Conservation (phyloP, 2,113 vertebrate species). For the Ophiodon elongatus region DNA sequence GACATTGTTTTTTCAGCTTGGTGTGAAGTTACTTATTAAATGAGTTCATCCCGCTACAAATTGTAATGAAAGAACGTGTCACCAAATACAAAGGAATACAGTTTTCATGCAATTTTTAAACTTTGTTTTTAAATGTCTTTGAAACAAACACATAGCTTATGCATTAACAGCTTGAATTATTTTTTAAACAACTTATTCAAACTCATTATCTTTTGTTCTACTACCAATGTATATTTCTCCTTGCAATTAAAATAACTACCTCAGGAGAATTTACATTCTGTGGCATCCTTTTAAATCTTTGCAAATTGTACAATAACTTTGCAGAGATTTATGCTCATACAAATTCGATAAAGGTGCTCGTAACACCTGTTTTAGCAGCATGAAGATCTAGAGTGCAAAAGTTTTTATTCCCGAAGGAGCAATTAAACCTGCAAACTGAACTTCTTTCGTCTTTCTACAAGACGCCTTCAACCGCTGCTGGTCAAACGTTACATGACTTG, state of each 20-base stretch:
- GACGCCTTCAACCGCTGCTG: no score
- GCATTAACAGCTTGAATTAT: background rate
- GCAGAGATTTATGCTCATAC: background rate
- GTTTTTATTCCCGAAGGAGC: background rate
- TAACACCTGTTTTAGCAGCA: constrained; percentile 15
- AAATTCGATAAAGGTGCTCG: background rate
- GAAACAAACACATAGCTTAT: background rate
- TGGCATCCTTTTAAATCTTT: background rate
- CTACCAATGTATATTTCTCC: background rate
- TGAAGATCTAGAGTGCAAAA: background rate
- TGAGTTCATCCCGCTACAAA: background rate
- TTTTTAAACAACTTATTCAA: background rate
- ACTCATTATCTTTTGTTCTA: background rate
- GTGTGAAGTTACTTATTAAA: no score
- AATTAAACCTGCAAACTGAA: background rate
- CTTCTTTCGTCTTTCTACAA: background rate
- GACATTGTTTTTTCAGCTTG: no score
- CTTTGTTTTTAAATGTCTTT: background rate
- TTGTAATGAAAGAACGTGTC: background rate
- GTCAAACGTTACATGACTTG: background rate
- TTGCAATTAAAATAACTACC: background rate
- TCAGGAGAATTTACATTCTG: background rate
- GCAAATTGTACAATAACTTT: background rate
- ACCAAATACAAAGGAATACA: background rate
- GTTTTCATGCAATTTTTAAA: background rate